phyloP scores from a whole-genome alignment of 2,797 vertebrate genomes.

The Epinephelus malabaricus region DNA sequence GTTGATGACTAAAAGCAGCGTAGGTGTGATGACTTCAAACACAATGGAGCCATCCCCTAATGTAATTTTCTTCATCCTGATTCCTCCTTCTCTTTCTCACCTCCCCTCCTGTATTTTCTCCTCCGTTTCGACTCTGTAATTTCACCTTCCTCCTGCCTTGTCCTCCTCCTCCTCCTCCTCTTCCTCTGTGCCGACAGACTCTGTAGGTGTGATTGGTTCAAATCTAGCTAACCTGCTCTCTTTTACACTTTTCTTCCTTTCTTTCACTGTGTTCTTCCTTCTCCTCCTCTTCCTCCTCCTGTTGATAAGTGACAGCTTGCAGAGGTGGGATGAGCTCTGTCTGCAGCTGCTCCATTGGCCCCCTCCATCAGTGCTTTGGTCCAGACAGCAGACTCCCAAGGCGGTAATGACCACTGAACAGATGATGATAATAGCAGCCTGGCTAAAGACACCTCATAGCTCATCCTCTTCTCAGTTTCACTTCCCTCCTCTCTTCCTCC shows the following conservation, averaged over 20 bases:
- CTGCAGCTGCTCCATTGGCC: slow-evolving; percentile 81
- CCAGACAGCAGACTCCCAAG: slow-evolving; percentile 81
- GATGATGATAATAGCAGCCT: slow-evolving; percentile 84
- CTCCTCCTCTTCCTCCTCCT: slow-evolving; percentile 32
- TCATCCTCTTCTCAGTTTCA: slow-evolving; percentile 62
- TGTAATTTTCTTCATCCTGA: slow-evolving; percentile 38
- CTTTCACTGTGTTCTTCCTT: slow-evolving; percentile 8
- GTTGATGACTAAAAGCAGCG: slow-evolving; percentile 56
- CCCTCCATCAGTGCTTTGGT: slow-evolving; percentile 75
- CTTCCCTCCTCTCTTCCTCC: slow-evolving; percentile 24
- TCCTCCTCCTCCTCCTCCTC: slow-evolving; percentile 38
- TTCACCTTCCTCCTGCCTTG: slow-evolving; percentile 41
- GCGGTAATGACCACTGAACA: slow-evolving; percentile 83
- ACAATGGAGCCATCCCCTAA: slow-evolving; percentile 54
- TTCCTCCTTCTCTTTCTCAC: slow-evolving; percentile 41
- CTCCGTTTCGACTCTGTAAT: slow-evolving; percentile 49
- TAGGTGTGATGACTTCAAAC: slow-evolving; percentile 64
- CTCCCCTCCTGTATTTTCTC: slow-evolving; percentile 22
- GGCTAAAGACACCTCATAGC: slow-evolving; percentile 80
- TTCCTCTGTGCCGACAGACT: slow-evolving; percentile 42
- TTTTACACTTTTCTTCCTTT: slow-evolving; percentile 38
- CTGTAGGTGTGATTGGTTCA: slow-evolving; percentile 50
- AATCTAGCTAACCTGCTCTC: slow-evolving; percentile 12
- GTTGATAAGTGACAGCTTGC: slow-evolving; percentile 73
- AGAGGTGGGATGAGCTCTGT: slow-evolving; percentile 78